phyloP scores from a whole-genome alignment of 2,797 vertebrate species.

The Somateria mollissima region DNA sequence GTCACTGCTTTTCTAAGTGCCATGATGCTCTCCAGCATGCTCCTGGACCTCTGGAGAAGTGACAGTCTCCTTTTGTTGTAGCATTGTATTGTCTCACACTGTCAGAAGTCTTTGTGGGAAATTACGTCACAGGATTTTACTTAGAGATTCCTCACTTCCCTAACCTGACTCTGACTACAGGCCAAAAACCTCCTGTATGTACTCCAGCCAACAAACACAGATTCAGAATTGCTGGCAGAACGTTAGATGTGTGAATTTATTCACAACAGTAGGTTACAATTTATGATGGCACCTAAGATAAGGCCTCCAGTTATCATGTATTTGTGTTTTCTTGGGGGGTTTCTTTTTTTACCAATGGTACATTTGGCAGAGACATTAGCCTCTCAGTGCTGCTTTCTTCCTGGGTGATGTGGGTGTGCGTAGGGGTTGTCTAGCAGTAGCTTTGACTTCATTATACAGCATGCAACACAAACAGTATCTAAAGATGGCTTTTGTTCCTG shows the following conservation, averaged over 20 bases:
- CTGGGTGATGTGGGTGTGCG: not conserved
- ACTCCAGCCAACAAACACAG: not conserved
- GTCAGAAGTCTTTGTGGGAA: not conserved
- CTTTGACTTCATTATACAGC: not conserved
- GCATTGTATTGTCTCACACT: not conserved
- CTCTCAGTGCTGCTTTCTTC: not conserved
- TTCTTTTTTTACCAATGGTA: not conserved
- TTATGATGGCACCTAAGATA: not conserved
- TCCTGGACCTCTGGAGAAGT: not conserved
- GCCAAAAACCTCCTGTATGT: not conserved
- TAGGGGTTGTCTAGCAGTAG: not conserved
- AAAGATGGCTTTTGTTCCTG: not conserved
- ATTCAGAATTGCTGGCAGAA: not conserved
- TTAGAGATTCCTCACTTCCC: not conserved
- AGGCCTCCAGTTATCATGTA: not conserved
- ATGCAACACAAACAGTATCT: not conserved
- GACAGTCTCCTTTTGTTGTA: not conserved
- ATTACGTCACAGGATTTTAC: not conserved
- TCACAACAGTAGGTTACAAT: not conserved
- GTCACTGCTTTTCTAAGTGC: not conserved
- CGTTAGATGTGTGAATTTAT: not conserved
- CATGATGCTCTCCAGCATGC: fast-evolving
- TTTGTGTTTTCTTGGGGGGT: not conserved
- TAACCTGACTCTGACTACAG: fast-evolving
- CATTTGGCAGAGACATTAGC: not conserved